phyloP scores from a whole-genome alignment of 2,113 vertebrate genomes.

The Emydura subglobosa region DNA sequence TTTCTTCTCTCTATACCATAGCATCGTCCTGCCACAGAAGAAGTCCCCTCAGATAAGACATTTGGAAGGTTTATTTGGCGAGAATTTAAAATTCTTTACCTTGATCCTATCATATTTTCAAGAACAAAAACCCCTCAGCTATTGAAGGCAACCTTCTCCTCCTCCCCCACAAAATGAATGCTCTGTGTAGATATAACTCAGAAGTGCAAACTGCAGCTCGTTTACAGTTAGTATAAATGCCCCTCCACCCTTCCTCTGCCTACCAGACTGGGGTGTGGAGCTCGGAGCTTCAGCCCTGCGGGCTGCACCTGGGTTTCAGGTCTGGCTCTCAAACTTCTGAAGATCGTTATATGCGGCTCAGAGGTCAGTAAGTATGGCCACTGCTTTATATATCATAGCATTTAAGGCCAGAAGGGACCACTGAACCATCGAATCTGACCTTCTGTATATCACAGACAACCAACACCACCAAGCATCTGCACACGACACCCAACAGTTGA shows the following conservation, averaged over 20 bases:
- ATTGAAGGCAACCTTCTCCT: not conserved
- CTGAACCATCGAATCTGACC: not conserved
- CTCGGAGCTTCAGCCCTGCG: no score
- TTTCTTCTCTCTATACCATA: not conserved
- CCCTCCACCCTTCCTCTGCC: no score
- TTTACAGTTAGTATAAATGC: no score
- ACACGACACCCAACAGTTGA: not conserved
- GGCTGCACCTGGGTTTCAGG: no score
- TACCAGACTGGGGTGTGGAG: no score
- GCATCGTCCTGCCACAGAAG: not conserved
- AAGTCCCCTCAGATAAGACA: accelerated
- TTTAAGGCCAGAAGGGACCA: not conserved
- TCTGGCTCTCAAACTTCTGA: no score
- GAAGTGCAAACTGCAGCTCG: no score
- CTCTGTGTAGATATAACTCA: not conserved
- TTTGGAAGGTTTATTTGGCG: not conserved
- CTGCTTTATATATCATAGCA: not conserved
- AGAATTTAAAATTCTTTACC: not conserved
- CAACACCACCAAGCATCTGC: not conserved
- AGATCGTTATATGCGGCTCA: no score
- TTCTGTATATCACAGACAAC: not conserved
- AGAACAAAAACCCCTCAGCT: not conserved
- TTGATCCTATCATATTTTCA: not conserved
- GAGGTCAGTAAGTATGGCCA: no score
- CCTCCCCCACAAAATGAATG: not conserved